These are phyloP conservation scores for Cariama cristata DNA, from an alignment of 2,113 vertebrate species.

Conservation along the genomic window DNA sequence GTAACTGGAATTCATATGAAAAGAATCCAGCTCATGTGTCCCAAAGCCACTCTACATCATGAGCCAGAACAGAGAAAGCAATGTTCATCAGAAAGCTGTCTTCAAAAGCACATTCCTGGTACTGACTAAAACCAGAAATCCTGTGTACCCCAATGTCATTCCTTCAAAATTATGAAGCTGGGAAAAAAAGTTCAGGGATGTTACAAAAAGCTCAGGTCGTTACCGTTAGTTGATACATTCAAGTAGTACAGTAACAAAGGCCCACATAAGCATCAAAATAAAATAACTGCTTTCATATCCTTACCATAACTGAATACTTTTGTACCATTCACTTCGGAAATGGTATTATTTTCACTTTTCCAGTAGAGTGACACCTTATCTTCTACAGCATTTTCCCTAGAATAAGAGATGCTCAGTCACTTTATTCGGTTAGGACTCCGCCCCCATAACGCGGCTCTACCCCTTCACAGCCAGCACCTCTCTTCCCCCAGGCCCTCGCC, in stretches of 20 bases:
- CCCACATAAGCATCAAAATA: fast-evolving
- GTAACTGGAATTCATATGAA: neutral
- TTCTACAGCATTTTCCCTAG: slow-evolving; percentile 73
- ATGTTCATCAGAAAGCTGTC: fast-evolving
- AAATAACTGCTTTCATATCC: neutral
- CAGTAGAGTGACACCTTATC: slow-evolving; percentile 78
- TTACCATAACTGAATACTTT: slow-evolving; percentile 90
- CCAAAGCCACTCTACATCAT: neutral
- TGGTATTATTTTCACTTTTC: slow-evolving; percentile 82
- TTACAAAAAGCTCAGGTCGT: neutral
- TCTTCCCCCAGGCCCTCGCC: neutral
- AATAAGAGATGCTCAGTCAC: neutral
- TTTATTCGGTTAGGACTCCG: fast-evolving
- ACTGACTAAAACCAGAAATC: neutral
- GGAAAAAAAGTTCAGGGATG: no score
- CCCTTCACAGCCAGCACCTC: fast-evolving
- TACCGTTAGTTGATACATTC: fast-evolving
- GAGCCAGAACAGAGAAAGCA: neutral
- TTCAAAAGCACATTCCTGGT: no score
- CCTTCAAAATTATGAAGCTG: fast-evolving
- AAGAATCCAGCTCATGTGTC: neutral
- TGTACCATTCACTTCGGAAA: slow-evolving; percentile 85
- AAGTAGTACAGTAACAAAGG: fast-evolving
- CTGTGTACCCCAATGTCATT: fast-evolving
- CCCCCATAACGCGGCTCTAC: fast-evolving